phyloP scores from a whole-genome alignment of 2,113 vertebrate genomes.

The Verasper variegatus region DNA sequence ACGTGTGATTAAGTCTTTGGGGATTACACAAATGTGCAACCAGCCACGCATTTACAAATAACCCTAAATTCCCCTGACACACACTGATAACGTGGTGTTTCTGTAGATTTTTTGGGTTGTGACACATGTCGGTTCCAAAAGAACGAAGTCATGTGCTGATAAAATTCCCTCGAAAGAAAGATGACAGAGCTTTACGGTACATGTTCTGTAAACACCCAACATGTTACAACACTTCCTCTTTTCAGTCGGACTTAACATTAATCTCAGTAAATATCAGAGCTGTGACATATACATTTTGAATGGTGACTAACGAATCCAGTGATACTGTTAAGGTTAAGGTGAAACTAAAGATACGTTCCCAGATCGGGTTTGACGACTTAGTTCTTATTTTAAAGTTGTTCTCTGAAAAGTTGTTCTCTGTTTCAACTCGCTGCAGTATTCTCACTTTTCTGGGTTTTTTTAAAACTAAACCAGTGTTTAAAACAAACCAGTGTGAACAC shows the following conservation, averaged over 20 bases:
- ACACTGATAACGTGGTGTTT: conserved; percentile 2
- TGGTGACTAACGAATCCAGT: conserved; percentile 8
- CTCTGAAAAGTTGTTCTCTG: too few relatives aligned
- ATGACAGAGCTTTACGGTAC: neutral
- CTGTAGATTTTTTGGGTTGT: neutral
- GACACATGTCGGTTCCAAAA: neutral
- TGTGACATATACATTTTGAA: neutral
- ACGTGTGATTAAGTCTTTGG: neutral
- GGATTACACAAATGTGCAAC: neutral
- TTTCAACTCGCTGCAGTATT: too few relatives aligned
- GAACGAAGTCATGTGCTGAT: conserved; percentile 34
- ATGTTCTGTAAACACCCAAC: too few relatives aligned
- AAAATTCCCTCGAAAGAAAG: conserved; percentile 6
- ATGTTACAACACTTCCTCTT: conserved; percentile 47
- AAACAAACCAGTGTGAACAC: neutral
- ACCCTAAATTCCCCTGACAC: conserved; percentile 48
- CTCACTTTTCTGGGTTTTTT: neutral
- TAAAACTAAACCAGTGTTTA: neutral
- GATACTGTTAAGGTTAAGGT: neutral
- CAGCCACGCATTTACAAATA: conserved; percentile 27
- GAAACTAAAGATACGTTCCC: neutral
- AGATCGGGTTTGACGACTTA: neutral
- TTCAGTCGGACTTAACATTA: neutral
- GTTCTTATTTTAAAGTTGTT: neutral
- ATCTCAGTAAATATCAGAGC: neutral